Base-by-base conservation (phyloP, 2,888 invertebrate species). In the Apocheima hispidaria region DNA sequence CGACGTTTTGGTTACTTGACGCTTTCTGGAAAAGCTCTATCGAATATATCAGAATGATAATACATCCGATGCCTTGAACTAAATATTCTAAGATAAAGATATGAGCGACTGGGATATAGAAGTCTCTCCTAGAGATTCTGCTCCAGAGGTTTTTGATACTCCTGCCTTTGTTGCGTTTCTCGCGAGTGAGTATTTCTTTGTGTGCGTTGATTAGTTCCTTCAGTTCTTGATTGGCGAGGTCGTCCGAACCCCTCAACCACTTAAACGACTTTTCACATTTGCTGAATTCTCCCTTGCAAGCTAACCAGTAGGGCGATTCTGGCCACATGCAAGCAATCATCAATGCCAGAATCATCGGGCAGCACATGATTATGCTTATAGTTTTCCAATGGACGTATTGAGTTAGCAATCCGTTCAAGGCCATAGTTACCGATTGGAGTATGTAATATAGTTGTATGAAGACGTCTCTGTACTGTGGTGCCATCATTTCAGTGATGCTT, bases 251-350 rank as follows among this genome's bases (percentile, higher is more conserved):
- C 50, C 73, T 64, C 7, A 73, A 28, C 68, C 66, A 69, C 20
- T 30, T 50, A 18, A 71, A 71, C 0, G 66, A 56, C 36, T 56
- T 46, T 18, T 69, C 70, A 38, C 71, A 71, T 63, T 58, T 59
- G 0, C 44, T 60, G 16, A 65, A 69, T 35, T 70, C 51, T 5
- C 66, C 69, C 43, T 61, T 73, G 14, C 38, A 68, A 6, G 73
- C 73, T 14, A 73, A 56, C 73, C 71, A 73, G 2, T 62, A 62
- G 0, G 71, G 73, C 0, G 73, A 70, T 36, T 73, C 70, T 5
- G 73, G 70, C 70, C 70, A 73, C 43, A 66, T 46, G 18, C 44
- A 63, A 4, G 61, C 62, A 4, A 62, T 54, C 4, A 56, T 2
- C 9, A 65, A 18, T 20, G 70, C 69, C 5, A 70, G 14, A 7